Evolutionary conservation across 2,888 invertebrate genomes (phyloP).

Genomic region (Drosophila acutilabella): DNA sequence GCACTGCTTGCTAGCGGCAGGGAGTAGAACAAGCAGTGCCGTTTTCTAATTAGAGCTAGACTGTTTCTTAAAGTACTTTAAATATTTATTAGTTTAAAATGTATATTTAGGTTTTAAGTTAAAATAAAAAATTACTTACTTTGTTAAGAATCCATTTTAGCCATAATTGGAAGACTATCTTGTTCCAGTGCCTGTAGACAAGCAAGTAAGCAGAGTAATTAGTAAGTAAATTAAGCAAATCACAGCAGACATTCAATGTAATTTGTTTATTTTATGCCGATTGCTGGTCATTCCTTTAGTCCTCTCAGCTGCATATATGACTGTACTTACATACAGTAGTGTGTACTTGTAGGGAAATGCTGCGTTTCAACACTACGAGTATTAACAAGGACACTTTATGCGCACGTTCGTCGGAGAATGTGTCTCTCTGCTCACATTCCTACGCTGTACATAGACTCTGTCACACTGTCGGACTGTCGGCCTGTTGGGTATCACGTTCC

Average conservation of each 20-base stretch:
- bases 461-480: conserved; percentile 23
- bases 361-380: conserved; percentile 65
- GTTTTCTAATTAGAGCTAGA: not conserved
- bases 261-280: conserved; percentile 56
- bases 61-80: too few species aligned
- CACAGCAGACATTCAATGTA: conserved; percentile 48
- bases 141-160: too few species aligned
- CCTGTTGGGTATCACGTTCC: conserved; percentile 38
- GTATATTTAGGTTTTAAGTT: too few species aligned
- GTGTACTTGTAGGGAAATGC: conserved; percentile 66
- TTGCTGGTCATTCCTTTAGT: conserved; percentile 27
- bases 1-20: not conserved
- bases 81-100: too few species aligned
- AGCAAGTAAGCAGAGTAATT: conserved; percentile 9
- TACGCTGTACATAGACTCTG: conserved; percentile 66
- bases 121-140: conserved; percentile 1
- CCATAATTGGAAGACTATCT: not conserved
- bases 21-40: not conserved
- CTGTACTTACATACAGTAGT: conserved; percentile 4
- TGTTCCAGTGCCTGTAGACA: not conserved
- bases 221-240: conserved; percentile 16
- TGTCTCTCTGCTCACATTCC: conserved; percentile 64
- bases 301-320: conserved; percentile 17
- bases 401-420: conserved; percentile 44
- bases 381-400: conserved; percentile 73